Conservation (phyloP, 2,797 vertebrate species). For the Mus spretus region DNA sequence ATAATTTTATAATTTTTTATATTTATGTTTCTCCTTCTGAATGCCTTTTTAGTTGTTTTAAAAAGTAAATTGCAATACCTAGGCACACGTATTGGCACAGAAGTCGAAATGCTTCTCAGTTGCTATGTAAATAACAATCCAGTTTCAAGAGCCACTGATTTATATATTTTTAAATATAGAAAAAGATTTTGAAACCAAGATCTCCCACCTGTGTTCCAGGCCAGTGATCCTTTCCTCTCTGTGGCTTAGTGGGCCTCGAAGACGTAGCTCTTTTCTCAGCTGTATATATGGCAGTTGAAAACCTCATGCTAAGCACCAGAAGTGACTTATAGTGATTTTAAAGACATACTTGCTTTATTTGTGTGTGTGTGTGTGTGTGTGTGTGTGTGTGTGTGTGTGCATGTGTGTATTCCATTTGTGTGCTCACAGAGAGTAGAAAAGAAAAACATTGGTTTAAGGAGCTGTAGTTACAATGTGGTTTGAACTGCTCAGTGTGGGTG, state of each 20-base stretch:
- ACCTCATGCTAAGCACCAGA: neutral
- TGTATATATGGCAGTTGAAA: neutral
- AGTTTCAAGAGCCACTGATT: neutral
- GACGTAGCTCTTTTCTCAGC: neutral
- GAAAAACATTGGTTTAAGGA: neutral
- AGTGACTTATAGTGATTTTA: neutral
- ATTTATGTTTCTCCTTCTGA: neutral
- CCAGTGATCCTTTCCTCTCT: neutral
- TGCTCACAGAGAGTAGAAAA: neutral
- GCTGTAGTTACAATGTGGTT: neutral
- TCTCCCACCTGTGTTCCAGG: neutral
- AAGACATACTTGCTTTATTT: neutral
- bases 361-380: neutral
- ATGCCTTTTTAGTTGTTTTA: slow-evolving; percentile 7
- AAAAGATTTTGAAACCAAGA: neutral
- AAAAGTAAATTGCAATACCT: slow-evolving; percentile 2
- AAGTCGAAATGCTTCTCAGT: slow-evolving; percentile 11
- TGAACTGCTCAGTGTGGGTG: neutral
- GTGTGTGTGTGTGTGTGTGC: neutral
- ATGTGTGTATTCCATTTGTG: neutral
- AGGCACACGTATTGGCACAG: neutral
- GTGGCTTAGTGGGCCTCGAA: neutral
- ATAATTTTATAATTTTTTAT: too few species aligned
- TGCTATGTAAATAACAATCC: neutral
- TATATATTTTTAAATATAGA: slow-evolving; percentile 29